phyloP scores from a whole-genome alignment of 2,113 vertebrate species.

The Sylvia atricapilla region DNA sequence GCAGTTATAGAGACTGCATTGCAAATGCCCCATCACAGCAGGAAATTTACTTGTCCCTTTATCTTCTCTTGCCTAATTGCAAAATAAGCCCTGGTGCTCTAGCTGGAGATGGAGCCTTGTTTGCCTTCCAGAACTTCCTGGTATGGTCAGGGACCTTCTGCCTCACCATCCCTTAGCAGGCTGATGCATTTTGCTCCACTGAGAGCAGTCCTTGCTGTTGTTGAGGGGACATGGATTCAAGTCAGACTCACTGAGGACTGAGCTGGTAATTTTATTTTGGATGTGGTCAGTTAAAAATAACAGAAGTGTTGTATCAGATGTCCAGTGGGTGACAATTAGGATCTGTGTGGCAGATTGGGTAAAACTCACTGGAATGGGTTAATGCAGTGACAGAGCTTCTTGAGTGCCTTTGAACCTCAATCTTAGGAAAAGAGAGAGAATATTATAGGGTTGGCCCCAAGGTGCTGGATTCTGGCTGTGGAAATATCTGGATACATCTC shows the following conservation, averaged over 20 bases:
- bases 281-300: conserved; percentile 23
- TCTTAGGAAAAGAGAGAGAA: not conserved
- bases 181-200: conserved; percentile 6
- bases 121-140: conserved; percentile 13
- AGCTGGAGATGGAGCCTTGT: not conserved
- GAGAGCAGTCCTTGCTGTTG: not conserved
- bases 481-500: not conserved
- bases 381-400: not conserved
- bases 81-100: not conserved
- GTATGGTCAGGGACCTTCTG: not conserved
- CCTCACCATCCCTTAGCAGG: not conserved
- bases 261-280: conserved; percentile 14
- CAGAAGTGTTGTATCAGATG: not conserved
- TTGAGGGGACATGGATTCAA: not conserved
- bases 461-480: not conserved
- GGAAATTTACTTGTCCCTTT: conserved; percentile 50
- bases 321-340: not conserved
- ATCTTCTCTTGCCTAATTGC: conserved; percentile 49
- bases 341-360: not conserved
- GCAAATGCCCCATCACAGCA: conserved; percentile 27
- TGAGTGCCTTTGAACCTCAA: not conserved
- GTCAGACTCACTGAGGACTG: not conserved
- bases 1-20: conserved; percentile 12
- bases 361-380: not conserved
- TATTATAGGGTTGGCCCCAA: not conserved